Conservation (phyloP, 2,113 vertebrate genomes). For the Porphyrio hochstetteri region DNA sequence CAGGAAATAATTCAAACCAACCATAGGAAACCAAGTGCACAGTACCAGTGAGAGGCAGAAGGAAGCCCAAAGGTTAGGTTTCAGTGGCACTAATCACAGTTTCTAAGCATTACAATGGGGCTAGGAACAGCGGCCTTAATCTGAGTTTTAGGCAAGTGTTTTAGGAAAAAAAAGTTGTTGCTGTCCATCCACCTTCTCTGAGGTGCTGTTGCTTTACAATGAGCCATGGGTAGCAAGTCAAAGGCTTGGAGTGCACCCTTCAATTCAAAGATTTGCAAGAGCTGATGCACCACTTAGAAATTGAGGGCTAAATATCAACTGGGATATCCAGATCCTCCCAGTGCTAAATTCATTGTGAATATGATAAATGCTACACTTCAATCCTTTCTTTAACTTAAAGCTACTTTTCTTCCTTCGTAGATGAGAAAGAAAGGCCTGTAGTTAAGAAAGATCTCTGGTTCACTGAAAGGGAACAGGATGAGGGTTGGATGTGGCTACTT, state of each 20-base stretch:
- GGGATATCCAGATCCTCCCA: neutral
- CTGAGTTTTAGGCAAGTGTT: neutral
- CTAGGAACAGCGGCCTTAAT: neutral
- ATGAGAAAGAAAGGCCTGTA: neutral
- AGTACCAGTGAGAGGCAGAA: neutral
- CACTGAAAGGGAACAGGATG: neutral
- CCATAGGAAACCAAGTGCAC: fast-evolving
- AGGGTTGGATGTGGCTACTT: neutral
- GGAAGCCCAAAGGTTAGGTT: neutral
- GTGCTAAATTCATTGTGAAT: neutral
- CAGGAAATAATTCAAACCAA: neutral
- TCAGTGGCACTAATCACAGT: neutral
- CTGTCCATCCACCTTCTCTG: neutral
- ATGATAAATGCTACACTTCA: neutral
- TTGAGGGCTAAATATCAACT: neutral
- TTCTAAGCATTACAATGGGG: neutral
- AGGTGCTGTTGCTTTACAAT: neutral
- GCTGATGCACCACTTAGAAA: neutral
- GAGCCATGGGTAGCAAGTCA: neutral
- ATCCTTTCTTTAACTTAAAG: neutral
- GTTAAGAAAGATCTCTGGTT: neutral
- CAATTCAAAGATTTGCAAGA: neutral
- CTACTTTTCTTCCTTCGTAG: neutral
- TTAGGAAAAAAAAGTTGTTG: neutral
- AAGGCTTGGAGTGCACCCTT: neutral